Conservation (phyloP, 2,113 vertebrate species). For the Isichthys henryi region DNA sequence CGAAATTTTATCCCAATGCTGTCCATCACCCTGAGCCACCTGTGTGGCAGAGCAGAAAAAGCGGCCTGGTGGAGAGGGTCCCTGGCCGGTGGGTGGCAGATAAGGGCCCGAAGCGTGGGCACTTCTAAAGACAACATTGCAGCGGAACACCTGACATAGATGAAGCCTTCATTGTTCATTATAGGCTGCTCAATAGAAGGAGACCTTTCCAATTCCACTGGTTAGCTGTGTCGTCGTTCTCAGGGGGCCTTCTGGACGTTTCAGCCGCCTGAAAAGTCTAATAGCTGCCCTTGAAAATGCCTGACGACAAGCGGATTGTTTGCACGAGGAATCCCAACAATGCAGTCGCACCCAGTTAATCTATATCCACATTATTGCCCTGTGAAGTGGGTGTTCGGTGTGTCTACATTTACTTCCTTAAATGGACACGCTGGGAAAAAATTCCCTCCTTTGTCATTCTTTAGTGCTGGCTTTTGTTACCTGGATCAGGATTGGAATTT, state of each 20-base stretch:
- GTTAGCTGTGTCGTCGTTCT: not conserved
- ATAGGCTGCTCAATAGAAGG: not conserved
- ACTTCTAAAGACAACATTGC: constrained; percentile 19
- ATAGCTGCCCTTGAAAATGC: not conserved
- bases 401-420: not conserved
- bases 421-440: not conserved
- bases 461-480: not conserved
- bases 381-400: not conserved
- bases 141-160: constrained; percentile 1
- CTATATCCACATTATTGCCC: constrained; percentile 6
- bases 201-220: not conserved
- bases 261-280: not conserved
- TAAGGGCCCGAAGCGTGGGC: not conserved
- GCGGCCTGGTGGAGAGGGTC: not conserved
- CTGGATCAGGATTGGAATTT: not conserved
- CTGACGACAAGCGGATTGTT: not conserved
- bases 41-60: not conserved
- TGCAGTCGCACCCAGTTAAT: constrained; percentile 13
- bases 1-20: not conserved
- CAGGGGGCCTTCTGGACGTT: not conserved
- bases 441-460: not conserved
- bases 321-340: constrained; percentile 5
- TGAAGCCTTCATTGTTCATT: not conserved
- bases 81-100: not conserved
- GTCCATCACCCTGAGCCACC: not conserved